Conservation (phyloP, 2,888 invertebrate species). For the Bombyx huttoni region DNA sequence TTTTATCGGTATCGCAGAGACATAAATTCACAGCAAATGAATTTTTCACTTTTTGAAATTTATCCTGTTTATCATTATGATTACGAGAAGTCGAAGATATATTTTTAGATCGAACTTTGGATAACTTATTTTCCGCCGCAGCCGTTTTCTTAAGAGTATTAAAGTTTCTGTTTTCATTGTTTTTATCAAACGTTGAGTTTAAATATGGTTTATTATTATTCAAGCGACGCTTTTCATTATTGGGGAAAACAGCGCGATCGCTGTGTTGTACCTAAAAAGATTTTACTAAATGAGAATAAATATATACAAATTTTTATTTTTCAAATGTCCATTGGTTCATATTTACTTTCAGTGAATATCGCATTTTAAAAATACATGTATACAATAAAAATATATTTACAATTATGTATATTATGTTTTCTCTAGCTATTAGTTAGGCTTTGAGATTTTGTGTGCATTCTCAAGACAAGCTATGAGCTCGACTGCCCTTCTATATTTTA, state of each 20-base stretch:
- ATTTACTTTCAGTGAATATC: no score
- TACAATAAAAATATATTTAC: no score
- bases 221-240: neutral
- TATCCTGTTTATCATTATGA: conserved; percentile 14
- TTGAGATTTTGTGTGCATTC: no score
- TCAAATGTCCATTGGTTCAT: no score
- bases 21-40: conserved; percentile 49
- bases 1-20: conserved; percentile 30
- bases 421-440: no score
- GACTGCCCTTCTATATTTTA: no score
- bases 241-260: neutral
- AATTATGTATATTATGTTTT: no score
- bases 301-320: no score
- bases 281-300: neutral
- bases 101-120: conserved; percentile 7
- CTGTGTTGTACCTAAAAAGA: neutral
- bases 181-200: neutral
- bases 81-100: conserved; percentile 5
- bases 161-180: conserved; percentile 3
- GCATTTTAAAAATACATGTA: no score
- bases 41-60: conserved; percentile 17
- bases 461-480: no score
- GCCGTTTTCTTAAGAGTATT: neutral
- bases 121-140: neutral
- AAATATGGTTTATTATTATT: neutral